Evolutionary conservation across 2,888 invertebrate species (phyloP).

Genomic region (Thera britannica): DNA sequence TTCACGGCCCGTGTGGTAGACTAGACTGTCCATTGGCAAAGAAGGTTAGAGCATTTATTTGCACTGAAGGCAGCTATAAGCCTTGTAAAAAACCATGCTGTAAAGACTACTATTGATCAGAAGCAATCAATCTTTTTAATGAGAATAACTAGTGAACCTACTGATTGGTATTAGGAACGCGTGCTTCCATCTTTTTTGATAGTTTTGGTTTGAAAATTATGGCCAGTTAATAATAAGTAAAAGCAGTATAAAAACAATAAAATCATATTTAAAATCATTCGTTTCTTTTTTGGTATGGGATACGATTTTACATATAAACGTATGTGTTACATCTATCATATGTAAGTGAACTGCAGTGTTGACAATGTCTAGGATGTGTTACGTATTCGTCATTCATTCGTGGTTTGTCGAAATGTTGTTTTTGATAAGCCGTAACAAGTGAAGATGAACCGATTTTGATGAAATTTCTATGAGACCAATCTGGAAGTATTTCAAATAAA

Average conservation of each 20-base stretch:
- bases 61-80: conserved; percentile 72
- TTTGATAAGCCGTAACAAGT: too few relatives aligned
- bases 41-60: conserved; percentile 68
- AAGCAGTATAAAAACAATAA: conserved; percentile 19
- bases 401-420: too few relatives aligned
- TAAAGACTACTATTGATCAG: conserved; percentile 66
- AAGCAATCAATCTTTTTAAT: background rate
- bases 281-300: background rate
- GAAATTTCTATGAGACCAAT: too few relatives aligned
- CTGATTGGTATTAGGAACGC: background rate
- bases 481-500: too few relatives aligned
- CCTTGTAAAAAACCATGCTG: conserved; percentile 74
- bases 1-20: conserved; percentile 79
- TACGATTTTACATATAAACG: background rate
- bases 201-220: conserved; percentile 7
- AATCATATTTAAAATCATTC: background rate
- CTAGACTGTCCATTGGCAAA: conserved; percentile 78
- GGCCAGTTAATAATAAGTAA: conserved; percentile 6
- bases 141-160: background rate
- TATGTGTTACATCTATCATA: too few relatives aligned
- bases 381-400: too few relatives aligned
- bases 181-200: background rate
- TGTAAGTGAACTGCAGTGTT: too few relatives aligned
- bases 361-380: too few relatives aligned
- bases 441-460: too few relatives aligned